Evolutionary conservation across 2,113 vertebrate species (phyloP), one percentile per base, ranked within the genome.

Genomic region (Columba livia): DNA sequence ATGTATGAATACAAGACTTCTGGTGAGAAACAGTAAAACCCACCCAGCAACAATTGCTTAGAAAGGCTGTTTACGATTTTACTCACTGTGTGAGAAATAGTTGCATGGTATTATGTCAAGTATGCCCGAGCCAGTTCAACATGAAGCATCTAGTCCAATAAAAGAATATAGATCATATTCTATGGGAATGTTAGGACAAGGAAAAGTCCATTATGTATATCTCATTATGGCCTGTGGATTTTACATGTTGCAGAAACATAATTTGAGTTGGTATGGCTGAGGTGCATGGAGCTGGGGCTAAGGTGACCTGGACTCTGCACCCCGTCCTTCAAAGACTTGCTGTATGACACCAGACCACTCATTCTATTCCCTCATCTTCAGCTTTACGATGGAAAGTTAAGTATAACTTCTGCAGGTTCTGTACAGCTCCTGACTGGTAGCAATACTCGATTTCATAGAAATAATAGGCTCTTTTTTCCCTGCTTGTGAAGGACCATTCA

Each of bases 321-420:
- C 12, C 31, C 11, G 34, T 21, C 62, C 57, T 61, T 65, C 26
- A 31, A 47, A 69, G 34, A 18, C 5, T 32, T 26, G 2, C 36
- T 74, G 31, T 0, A 2, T 44, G 29, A 44, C 0, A 0, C 42
- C 10, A 5, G 31, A 12, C 31, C 10, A 17, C 31, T 64, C 16
- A 31, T 60, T 73, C 44, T 34, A 14, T 88, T 36, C 28, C 9
- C 8, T 2, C 8, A 3, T 28, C 36, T 36, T 64, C 53, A 79
- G 31, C 36, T 85, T 70, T 54, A 44, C 0, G 0, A 31, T 66
- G 40, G 67, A n/a, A 81, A 61, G 24, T 42, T 72, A 57, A 78
- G 18, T 40, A 29, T 29, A 40, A 16, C 16, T 85, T 79, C n/a
- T 32, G 6, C 0, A 20, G 42, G 48, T 44, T 58, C 61, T 85